Evolutionary conservation across 2,113 vertebrate genomes (phyloP).

Genomic region (Gorsachius goisagi): DNA sequence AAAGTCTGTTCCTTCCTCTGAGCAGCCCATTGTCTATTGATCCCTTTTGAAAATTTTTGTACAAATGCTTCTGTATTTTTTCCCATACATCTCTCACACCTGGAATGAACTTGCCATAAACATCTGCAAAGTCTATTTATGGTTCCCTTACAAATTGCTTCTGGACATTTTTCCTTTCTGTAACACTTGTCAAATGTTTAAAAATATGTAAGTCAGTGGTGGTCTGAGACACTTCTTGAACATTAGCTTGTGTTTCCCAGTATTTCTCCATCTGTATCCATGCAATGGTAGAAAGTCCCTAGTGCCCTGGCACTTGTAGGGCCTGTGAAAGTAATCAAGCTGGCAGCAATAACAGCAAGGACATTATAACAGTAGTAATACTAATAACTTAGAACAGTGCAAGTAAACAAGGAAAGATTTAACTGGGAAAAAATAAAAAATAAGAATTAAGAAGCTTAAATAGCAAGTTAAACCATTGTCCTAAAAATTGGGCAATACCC

Average conservation of each 20-base stretch:
- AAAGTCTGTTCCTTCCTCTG: not conserved
- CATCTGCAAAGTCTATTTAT: not conserved
- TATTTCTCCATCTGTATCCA: not conserved
- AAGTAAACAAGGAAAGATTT: not conserved
- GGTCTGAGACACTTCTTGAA: not conserved
- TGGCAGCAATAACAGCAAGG: not conserved
- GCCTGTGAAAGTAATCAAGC: not conserved
- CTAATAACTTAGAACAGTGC: not conserved
- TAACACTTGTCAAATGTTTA: not conserved
- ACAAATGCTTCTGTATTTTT: not conserved
- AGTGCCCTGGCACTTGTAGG: not conserved
- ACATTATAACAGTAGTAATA: not conserved
- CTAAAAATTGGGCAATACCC: not conserved
- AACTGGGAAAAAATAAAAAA: not conserved
- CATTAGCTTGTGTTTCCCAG: not conserved
- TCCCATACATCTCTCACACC: not conserved
- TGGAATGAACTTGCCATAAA: not conserved
- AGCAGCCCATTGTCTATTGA: fast-evolving
- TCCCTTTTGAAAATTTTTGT: not conserved
- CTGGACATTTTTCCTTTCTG: not conserved
- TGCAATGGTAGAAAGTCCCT: not conserved
- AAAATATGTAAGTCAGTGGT: not conserved
- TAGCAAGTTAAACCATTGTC: not conserved
- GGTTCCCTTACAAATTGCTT: not conserved
- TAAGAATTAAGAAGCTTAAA: not conserved